phyloP scores from a whole-genome alignment of 2,888 invertebrate species.

The Alviniconcha strummeri region DNA sequence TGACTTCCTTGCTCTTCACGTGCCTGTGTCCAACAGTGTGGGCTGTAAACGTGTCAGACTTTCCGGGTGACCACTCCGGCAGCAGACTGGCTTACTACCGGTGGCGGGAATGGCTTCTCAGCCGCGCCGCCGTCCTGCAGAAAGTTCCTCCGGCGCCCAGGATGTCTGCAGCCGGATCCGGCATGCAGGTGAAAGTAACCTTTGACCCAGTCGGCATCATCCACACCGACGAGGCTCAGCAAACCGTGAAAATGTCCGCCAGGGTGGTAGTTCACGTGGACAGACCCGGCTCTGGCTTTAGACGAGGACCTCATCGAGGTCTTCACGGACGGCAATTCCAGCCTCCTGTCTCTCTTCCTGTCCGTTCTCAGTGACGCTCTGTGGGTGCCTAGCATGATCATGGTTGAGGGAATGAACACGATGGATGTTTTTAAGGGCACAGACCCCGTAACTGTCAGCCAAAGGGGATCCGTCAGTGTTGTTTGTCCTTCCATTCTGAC shows the following conservation, averaged over 20 bases:
- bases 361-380: background rate
- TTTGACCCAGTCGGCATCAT: background rate
- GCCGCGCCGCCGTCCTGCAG: background rate
- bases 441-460: background rate
- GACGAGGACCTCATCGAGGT: background rate
- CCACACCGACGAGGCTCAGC: background rate
- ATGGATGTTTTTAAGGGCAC: background rate
- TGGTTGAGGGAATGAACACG: background rate
- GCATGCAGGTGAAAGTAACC: background rate
- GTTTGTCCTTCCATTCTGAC: background rate
- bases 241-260: background rate
- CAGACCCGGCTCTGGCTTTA: background rate
- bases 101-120: background rate
- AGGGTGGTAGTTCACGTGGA: background rate
- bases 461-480: background rate
- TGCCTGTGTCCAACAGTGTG: background rate
- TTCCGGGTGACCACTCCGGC: background rate
- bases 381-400: background rate
- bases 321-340: background rate
- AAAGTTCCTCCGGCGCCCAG: slow-evolving; percentile 1
- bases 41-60: background rate
- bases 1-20: background rate
- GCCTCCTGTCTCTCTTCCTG: background rate
- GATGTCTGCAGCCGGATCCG: too few relatives aligned
- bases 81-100: background rate